phyloP scores from a whole-genome alignment of 2,888 invertebrate genomes.

The Erannis defoliaria region DNA sequence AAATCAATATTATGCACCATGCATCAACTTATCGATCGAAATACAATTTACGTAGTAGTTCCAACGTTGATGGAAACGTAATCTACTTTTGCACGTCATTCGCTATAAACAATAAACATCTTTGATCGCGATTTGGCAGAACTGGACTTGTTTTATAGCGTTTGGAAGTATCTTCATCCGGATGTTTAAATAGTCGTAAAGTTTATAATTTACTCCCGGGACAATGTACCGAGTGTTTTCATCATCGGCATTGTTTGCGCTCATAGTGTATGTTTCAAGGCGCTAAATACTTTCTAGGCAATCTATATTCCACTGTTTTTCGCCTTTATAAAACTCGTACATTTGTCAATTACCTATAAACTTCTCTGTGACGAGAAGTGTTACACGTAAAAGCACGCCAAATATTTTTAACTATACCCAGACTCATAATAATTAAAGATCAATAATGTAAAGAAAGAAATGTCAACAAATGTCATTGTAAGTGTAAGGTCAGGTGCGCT shows the following conservation, averaged over 20 bases:
- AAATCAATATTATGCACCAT: constrained; percentile 13
- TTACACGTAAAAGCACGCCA: no score
- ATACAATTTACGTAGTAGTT: constrained; percentile 32
- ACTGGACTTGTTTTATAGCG: constrained; percentile 40
- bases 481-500: no score
- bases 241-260: constrained; percentile 27
- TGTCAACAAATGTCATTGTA: no score
- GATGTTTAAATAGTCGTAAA: constrained; percentile 46
- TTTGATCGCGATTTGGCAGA: constrained; percentile 41
- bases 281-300: background rate
- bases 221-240: constrained; percentile 36
- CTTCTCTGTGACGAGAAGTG: no score
- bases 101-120: constrained; percentile 43
- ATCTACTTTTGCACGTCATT: constrained; percentile 37
- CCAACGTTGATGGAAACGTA: constrained; percentile 35
- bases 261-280: constrained; percentile 5
- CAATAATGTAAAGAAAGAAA: no score
- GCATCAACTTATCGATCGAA: constrained; percentile 34
- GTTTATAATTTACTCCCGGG: constrained; percentile 38
- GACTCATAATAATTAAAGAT: no score
- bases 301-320: background rate
- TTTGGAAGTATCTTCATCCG: constrained; percentile 41
- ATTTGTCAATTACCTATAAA: no score
- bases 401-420: no score
- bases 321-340: no score